Conservation (phyloP, 2,113 vertebrate species). For the Phrynosoma blainvillii region DNA sequence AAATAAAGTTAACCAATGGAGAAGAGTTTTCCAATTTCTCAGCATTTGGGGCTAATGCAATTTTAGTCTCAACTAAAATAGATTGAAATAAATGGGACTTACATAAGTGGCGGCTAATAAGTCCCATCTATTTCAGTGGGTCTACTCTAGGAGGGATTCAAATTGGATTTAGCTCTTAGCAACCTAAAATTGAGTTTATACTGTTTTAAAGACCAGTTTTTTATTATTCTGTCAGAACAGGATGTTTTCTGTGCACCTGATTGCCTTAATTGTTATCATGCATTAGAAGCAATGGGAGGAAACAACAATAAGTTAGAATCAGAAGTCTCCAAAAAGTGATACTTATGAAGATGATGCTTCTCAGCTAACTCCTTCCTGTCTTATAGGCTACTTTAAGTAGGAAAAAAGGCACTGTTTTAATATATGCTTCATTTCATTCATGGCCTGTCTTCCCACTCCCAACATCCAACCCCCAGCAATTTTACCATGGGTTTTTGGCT, state of each 20-base stretch:
- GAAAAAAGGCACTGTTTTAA: too few relatives aligned
- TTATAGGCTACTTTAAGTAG: neutral
- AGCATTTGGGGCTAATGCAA: too few relatives aligned
- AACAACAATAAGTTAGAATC: too few relatives aligned
- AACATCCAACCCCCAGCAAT: neutral
- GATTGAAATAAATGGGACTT: too few relatives aligned
- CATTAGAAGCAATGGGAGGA: too few relatives aligned
- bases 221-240: neutral
- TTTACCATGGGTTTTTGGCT: conserved; percentile 89
- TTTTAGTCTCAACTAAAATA: neutral
- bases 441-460: too few relatives aligned
- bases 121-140: too few relatives aligned
- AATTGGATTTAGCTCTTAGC: too few relatives aligned
- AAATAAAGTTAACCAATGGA: neutral
- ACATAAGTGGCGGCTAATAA: too few relatives aligned
- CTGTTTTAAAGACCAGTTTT: neutral
- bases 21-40: neutral
- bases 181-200: neutral
- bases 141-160: too few relatives aligned
- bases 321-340: neutral
- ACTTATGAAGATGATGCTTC: neutral
- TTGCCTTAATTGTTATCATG: too few relatives aligned
- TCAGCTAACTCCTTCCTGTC: neutral
- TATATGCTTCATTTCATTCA: neutral
- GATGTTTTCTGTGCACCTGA: neutral